Evolutionary conservation across 2,113 vertebrate genomes (phyloP), one percentile per base, ranked within the genome.

Genomic region (Neodontobutis hainanensis): DNA sequence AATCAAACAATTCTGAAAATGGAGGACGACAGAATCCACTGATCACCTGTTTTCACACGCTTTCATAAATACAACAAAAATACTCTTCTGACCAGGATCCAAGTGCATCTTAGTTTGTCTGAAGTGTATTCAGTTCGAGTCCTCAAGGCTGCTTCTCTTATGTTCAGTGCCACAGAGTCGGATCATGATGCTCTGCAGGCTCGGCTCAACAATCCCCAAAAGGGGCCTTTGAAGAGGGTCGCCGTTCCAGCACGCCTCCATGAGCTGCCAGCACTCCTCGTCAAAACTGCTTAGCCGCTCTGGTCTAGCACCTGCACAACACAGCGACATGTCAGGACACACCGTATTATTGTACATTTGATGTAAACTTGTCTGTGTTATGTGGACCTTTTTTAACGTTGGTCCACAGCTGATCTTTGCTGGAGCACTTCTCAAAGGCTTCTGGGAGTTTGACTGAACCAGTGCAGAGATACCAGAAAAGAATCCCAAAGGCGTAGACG

Each of bases 381-480:
- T 2, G 1, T 32, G 76, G 87, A 98, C 97, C 97, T 96, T 92
- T 98, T 75, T 95, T 94, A 46, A 99, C 97, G 0, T 98, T 98
- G 88, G 93, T 98, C 97, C 97, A 99, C 35, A 99, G 95, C 84
- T 99, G 97, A 79, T 99, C 97, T 83, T 99, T 99, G 89, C 95
- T 99, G 49, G 96, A 93, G 73, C 97, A 99, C 80, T 94, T 97
- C 90, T 99, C 97, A 32, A 99, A 99, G 14, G 97, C 95, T 82
- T 99, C 97, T 8, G 97, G 97, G 64, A 99, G 91, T 90, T 95
- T 98, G 53, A 99, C 92, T 0, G 97, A 96, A 48, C 97, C 97
- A 0, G 95, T 97, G 85, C 97, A 99, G 43, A 99, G 92, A 83
- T 99, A 99, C 97, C 97, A 99, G 90, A 99, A 99, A n/a, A 99